Evolutionary conservation across 2,797 vertebrate genomes (phyloP).

Genomic region (Choloepus didactylus): DNA sequence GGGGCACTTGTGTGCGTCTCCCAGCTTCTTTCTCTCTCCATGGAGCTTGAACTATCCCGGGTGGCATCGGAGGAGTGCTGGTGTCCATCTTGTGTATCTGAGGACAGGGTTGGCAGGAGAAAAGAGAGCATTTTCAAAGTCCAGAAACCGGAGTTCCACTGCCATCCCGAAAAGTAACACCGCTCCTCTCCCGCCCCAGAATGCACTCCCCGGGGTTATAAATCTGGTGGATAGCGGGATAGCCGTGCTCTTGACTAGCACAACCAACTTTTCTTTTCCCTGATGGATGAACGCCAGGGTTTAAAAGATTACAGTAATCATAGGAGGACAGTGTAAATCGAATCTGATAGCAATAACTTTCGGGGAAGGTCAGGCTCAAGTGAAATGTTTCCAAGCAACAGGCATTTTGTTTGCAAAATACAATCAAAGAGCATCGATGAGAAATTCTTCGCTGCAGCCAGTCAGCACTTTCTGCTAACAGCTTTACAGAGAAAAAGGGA

Average conservation of each 20-base stretch:
- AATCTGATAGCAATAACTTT: constrained; percentile 93
- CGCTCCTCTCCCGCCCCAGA: background rate
- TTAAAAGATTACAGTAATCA: constrained; percentile 94
- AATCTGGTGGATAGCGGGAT: constrained; percentile 83
- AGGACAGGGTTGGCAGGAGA: background rate
- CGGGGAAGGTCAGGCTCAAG: constrained; percentile 91
- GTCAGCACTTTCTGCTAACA: constrained; percentile 92
- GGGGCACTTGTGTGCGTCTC: accelerated
- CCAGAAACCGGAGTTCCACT: background rate
- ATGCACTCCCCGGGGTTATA: constrained; percentile 76
- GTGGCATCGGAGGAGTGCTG: background rate
- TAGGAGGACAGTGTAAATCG: constrained; percentile 90
- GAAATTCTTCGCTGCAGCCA: constrained; percentile 89
- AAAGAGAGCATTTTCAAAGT: background rate
- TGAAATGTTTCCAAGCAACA: constrained; percentile 95
- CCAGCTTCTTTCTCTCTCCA: background rate
- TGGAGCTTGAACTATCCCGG: background rate
- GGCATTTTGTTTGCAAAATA: constrained; percentile 92
- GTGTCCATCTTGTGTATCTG: background rate
- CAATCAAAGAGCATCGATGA: constrained; percentile 91
- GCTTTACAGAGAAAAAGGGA: constrained; percentile 80
- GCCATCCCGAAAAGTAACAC: constrained; percentile 56
- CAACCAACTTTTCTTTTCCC: constrained; percentile 82
- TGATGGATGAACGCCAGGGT: constrained; percentile 88
- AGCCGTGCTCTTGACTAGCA: constrained; percentile 82